Percentiles rank a stretch among this genome's conserved stretches.
phyloP scores from a whole-genome alignment of 2,113 vertebrate species.

The Bubo bubo region DNA sequence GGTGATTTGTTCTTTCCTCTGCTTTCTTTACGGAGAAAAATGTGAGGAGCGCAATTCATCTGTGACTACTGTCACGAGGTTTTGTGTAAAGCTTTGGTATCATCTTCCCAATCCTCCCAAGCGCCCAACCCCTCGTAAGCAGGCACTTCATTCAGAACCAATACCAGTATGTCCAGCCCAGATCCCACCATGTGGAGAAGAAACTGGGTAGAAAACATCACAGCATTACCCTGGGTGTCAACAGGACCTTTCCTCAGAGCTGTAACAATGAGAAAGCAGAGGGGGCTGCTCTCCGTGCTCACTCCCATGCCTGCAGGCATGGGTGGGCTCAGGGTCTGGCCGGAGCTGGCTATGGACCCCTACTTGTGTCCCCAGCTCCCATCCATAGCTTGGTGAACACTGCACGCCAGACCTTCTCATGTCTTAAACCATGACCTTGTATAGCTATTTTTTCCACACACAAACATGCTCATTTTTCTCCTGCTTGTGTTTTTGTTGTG shows the following conservation, averaged over 20 bases:
- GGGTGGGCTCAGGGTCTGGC: fast-evolving
- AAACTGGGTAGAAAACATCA: not conserved
- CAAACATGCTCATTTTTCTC: not conserved
- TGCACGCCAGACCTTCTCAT: fast-evolving
- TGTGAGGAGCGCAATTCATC: not conserved
- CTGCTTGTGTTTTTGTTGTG: not conserved
- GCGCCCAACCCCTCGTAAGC: not conserved
- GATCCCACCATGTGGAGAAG: not conserved
- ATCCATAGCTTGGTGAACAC: not conserved
- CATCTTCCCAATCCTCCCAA: not conserved
- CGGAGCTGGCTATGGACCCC: not conserved
- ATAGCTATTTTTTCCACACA: not conserved
- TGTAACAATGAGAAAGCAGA: not conserved
- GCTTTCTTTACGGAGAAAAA: not conserved
- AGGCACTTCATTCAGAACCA: not conserved
- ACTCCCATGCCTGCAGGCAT: not conserved
- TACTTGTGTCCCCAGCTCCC: not conserved
- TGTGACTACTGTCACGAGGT: not conserved
- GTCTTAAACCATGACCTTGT: not conserved
- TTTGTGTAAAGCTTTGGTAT: not conserved
- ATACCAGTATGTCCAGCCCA: not conserved
- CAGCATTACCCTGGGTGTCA: not conserved
- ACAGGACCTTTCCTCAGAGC: not conserved
- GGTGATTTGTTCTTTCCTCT: not conserved
- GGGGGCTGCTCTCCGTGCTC: not conserved